Base-by-base conservation (phyloP, 2,888 invertebrate species). In the Morpho deidamia region DNA sequence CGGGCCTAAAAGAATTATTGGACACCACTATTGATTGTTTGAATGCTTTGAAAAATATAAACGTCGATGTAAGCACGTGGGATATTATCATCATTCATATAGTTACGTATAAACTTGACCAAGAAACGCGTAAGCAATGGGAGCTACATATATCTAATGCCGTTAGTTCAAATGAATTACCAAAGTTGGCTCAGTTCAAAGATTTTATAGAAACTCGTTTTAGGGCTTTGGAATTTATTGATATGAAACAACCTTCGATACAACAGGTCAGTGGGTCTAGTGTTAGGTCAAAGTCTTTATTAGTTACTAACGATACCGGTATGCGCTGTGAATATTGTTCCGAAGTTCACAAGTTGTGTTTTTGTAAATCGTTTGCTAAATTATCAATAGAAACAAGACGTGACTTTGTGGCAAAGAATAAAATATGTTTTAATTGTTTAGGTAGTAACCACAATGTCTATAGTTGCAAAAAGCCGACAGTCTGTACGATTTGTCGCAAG, bases 21-120 rank as follows among this genome's bases (percentile, higher is more conserved):
- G 67, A 68, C 56, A 67, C 60, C 1, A 64, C 68, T 7, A 60
- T 40, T 7, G 52, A 68, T 52, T 68, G 66, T 49, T 51, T 65
- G 8, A 50, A 47, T 11, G 51, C 58, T 11, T 48, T 55, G 10
- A 9, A 37, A 10, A 37, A 46, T 37, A 43, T 43, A 34, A 38
- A 33, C 9, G 32, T 46, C 35, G 40, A 55, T 11, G 51, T 38
- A 10, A 38, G 38, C n/a, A 10, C 38, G 4, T 46, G 38, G 46
- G 39, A 47, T 38, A 23, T 47, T 9, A 23, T 47, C 10, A 23
- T 47, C 14, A 47, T 47, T 14, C 47, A 47, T 8, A 47, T 47
- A 2, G 3, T 47, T 38, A 39, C 47, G 3, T 39, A 38, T 12
- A 47, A 47, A 39, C 14, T 47, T 14, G 47, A 47, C 23, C 10